Evolutionary conservation across 2,797 vertebrate species (phyloP).

Genomic region (Aphelocoma californica): DNA sequence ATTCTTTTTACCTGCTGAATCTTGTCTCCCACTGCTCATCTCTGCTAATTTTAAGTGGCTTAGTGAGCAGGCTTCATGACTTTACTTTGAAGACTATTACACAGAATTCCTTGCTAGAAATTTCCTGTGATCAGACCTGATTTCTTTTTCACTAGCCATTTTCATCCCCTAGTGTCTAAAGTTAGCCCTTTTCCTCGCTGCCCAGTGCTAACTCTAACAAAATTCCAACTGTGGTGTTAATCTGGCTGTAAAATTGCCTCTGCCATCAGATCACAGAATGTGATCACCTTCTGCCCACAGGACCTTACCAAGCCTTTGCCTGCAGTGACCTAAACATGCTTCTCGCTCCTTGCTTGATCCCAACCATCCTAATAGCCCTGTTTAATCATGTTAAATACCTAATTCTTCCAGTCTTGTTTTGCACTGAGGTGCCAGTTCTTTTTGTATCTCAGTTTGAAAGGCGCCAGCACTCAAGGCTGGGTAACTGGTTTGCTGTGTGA

Average conservation of each 20-base stretch:
- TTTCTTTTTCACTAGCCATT: background rate
- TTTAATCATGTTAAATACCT: background rate
- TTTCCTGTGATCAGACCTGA: background rate
- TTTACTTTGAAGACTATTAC: background rate
- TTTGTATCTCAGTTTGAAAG: background rate
- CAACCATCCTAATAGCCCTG: background rate
- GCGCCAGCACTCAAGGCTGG: background rate
- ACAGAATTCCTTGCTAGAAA: background rate
- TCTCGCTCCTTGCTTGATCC: background rate
- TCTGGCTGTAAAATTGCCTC: background rate
- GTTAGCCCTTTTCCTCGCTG: accelerated
- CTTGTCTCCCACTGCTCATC: background rate
- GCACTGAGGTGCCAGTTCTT: background rate
- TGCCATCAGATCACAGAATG: background rate
- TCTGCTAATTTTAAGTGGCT: background rate
- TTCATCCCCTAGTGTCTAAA: background rate
- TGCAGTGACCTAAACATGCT: background rate
- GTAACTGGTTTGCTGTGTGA: background rate
- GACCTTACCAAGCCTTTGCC: background rate
- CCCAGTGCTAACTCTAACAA: background rate
- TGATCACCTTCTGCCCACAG: background rate
- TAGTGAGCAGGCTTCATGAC: background rate
- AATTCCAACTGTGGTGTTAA: background rate
- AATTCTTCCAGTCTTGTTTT: background rate
- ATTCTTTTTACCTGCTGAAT: background rate